Evolutionary conservation across 64 coral and sea anemone genomes (phyloP).

Genomic region (Dendrophyllia cribrosa): DNA sequence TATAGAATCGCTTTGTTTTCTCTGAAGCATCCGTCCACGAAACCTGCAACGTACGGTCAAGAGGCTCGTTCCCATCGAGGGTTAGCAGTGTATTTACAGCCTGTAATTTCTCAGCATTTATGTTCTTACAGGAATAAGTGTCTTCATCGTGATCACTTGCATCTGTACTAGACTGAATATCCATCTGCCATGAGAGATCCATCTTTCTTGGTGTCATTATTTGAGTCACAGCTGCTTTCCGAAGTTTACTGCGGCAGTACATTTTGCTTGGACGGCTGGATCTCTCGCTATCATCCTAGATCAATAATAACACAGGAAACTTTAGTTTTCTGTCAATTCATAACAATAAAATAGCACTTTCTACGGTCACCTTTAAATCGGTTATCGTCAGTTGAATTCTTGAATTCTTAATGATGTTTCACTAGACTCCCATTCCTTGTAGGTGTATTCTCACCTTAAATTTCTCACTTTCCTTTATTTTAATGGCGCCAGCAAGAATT

Average conservation of each 20-base stretch:
- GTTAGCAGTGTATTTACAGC: constrained; percentile 34
- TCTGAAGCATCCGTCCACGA: background rate
- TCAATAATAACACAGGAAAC: background rate
- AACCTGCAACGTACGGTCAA: constrained; percentile 1
- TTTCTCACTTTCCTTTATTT: constrained; percentile 14
- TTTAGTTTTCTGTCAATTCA: background rate
- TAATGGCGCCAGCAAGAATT: background rate
- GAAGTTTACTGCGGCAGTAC: background rate
- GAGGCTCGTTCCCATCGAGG: constrained; percentile 26
- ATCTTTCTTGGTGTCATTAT: background rate
- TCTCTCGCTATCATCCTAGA: background rate
- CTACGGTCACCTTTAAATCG: no score
- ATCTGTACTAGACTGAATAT: background rate
- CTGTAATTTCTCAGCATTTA: constrained; percentile 5
- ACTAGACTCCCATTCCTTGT: no score
- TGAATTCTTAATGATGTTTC: constrained; percentile 10
- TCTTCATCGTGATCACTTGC: background rate
- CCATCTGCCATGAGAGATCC: constrained; percentile 25
- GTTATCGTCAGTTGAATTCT: background rate
- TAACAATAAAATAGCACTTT: background rate
- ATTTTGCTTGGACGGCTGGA: constrained; percentile 2
- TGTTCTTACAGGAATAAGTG: background rate
- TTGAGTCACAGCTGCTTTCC: background rate
- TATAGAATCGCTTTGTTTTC: constrained; percentile 47
- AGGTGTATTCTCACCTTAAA: background rate